Evolutionary conservation across 1,140 invertebrate genomes (phyloP), one percentile per base, ranked within the genome.

Genomic region (Phymastichus coffea): DNA sequence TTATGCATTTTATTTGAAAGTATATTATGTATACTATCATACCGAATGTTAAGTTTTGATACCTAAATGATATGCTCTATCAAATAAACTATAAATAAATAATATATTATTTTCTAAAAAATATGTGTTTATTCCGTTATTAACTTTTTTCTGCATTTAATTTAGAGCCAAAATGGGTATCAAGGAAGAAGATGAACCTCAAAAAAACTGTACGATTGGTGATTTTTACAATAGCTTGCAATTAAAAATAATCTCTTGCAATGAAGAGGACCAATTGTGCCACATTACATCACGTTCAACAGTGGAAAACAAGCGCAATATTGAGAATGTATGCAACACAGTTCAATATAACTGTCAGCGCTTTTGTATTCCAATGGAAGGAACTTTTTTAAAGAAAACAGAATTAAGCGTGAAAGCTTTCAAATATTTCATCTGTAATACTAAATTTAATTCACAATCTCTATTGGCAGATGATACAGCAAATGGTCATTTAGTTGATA

Each of bases 371-470:
- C 60, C 59, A 3, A 43, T 33, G 25, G 10, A 61, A 40, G 37
- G 57, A 40, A 54, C 55, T 25, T 20, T 56, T 49, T 8, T 63
- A 4, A 15, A 59, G 4, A 41, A 65, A 8, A 63, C 65, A 54
- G 9, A 40, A 20, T 59, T 43, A 30, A 68, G 70, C 30, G 53
- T 74, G 9, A 19, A 63, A 2, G 44, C 43, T 8, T 76, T 66
- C 12, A 74, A 71, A 30, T 76, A 70, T 28, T 46, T 79, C 9
- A 19, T 73, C 14, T 61, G 77, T 0, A 80, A 80, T 25, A 79
- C 78, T 1, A 68, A 68, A 53, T 78, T 80, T n/a, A 61, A 63
- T 3, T 67, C 61, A 9, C 70, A 74, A 41, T 64, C 69, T 8
- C 37, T 66, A 14, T 60, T 79, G 2, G 43, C 47, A 1, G 69